These are phyloP conservation scores for Nomada ruficornis DNA, from an alignment of 2,888 invertebrate species.

Conservation along the genomic window DNA sequence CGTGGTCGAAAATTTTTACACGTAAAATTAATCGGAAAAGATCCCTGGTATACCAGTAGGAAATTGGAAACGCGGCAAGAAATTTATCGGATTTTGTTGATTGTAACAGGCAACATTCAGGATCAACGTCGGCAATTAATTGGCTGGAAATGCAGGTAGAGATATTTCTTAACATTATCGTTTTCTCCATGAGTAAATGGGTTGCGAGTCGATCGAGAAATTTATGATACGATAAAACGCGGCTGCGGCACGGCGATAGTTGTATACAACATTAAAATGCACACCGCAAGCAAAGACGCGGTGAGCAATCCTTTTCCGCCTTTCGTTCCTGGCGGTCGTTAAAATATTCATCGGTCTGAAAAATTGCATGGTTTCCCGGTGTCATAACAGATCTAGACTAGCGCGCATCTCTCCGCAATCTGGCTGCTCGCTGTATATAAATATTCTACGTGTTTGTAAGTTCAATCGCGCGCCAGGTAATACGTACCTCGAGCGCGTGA, in stretches of 20 bases:
- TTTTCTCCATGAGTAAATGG: not conserved
- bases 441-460: constrained; percentile 76
- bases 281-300: no score
- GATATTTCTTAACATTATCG: not conserved
- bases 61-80: constrained; percentile 11
- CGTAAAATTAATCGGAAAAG: not conserved
- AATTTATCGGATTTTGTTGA: not conserved
- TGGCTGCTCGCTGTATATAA: constrained; percentile 48
- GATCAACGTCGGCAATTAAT: not conserved
- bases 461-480: constrained; percentile 78
- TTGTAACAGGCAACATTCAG: not conserved
- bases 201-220: not conserved
- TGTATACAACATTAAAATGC: not conserved
- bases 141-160: not conserved
- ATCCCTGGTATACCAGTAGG: not conserved
- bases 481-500: constrained; percentile 66
- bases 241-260: not conserved
- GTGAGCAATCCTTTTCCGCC: not conserved
- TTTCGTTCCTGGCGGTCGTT: not conserved
- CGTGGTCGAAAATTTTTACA: not conserved
- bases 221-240: not conserved
- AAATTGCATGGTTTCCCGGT: constrained; percentile 12
- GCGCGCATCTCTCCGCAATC: not conserved
- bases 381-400: not conserved
- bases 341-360: constrained; percentile 23